phyloP scores from a whole-genome alignment of 2,797 vertebrate genomes.

The Pseudochaenichthys georgianus region DNA sequence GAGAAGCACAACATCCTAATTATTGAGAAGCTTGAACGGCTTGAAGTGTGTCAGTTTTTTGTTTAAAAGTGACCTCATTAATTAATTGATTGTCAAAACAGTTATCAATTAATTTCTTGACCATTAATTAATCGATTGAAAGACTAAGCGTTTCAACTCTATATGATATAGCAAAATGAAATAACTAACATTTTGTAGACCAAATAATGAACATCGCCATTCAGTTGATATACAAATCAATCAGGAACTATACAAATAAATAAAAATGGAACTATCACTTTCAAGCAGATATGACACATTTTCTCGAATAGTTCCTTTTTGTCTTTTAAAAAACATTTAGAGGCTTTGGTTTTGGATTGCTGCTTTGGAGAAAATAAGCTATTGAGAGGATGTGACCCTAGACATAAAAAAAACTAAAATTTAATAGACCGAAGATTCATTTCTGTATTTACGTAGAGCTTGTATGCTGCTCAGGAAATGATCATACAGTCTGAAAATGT shows the following conservation, averaged over 20 bases:
- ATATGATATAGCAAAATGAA: neutral
- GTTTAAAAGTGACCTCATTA: neutral
- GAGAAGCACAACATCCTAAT: neutral
- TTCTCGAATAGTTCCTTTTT: neutral
- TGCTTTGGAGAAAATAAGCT: neutral
- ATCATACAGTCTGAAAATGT: slow-evolving; percentile 26
- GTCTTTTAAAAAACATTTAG: neutral
- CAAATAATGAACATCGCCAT: neutral
- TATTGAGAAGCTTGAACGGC: neutral
- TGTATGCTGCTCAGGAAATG: slow-evolving; percentile 25
- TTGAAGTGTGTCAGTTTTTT: neutral
- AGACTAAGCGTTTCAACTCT: neutral
- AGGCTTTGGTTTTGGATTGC: neutral
- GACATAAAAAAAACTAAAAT: no score
- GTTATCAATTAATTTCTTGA: neutral
- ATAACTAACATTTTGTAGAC: neutral
- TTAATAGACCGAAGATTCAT: neutral
- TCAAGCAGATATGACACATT: neutral
- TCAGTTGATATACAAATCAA: neutral
- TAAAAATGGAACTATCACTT: neutral
- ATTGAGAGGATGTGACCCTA: neutral
- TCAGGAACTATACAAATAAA: neutral
- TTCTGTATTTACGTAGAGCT: neutral
- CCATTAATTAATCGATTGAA: neutral
- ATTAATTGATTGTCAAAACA: neutral